These are phyloP conservation scores for Gadopsis marmoratus DNA, from an alignment of 2,797 vertebrate genomes.

Conservation along the genomic window DNA sequence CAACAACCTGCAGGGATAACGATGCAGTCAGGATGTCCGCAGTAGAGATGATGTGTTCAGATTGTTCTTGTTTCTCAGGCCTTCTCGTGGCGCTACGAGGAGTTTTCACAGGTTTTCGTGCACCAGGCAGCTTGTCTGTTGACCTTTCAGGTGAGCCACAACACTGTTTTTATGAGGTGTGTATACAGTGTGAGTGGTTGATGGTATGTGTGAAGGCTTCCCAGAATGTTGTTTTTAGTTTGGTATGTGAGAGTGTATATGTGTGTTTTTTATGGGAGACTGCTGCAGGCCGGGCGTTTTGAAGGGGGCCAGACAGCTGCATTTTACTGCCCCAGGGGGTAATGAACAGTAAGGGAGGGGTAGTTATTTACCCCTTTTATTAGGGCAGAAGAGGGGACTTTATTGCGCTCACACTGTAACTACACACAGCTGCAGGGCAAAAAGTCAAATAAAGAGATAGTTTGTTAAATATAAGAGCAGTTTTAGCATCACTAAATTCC, in stretches of 20 bases:
- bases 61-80: constrained; percentile 18
- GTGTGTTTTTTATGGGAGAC: constrained; percentile 64
- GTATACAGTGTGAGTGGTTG: constrained; percentile 72
- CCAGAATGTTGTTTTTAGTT: constrained; percentile 81
- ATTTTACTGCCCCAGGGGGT: constrained; percentile 87
- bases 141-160: constrained; percentile 42
- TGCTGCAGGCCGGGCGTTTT: constrained; percentile 66
- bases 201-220: constrained; percentile 75
- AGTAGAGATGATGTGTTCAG: not conserved
- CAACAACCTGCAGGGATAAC: constrained; percentile 14
- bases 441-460: constrained; percentile 55
- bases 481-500: constrained; percentile 70
- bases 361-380: constrained; percentile 85
- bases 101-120: constrained; percentile 24
- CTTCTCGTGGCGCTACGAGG: not conserved
- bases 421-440: constrained; percentile 83
- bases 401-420: constrained; percentile 89
- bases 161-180: constrained; percentile 72
- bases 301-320: constrained; percentile 85
- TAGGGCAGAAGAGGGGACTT: constrained; percentile 79
- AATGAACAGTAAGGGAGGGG: constrained; percentile 85
- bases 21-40: constrained; percentile 18
- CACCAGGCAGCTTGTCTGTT: constrained; percentile 26
- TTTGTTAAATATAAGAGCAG: constrained; percentile 34
- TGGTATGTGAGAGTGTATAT: constrained; percentile 64